Percentiles rank a stretch among this genome's conserved stretches.
Conservation (phyloP, 2,113 vertebrate species). For the Cavia aperea region DNA sequence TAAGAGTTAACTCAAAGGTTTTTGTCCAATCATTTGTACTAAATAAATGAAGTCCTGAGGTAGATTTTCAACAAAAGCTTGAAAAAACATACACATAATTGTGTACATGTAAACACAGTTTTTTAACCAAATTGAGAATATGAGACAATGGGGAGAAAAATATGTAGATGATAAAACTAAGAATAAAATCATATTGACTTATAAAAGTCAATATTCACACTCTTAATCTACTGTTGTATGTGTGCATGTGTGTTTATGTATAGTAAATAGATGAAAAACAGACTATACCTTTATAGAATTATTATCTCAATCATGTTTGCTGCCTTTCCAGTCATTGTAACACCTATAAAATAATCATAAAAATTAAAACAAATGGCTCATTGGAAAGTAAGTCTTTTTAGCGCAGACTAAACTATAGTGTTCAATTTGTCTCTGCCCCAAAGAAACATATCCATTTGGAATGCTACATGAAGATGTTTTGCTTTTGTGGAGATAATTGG, state of each 20-base stretch:
- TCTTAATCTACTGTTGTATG: background rate
- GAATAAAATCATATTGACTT: background rate
- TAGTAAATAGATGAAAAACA: background rate
- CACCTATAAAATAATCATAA: slow-evolving; percentile 28
- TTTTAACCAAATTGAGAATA: background rate
- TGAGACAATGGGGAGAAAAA: background rate
- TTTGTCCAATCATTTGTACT: slow-evolving; percentile 39
- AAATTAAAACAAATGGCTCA: slow-evolving; percentile 40
- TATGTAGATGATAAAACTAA: background rate
- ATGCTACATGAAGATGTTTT: slow-evolving; percentile 60
- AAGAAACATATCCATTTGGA: slow-evolving; percentile 69
- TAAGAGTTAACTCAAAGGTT: slow-evolving; percentile 15
- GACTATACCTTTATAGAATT: background rate
- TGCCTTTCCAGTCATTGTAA: background rate
- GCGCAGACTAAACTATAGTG: slow-evolving; percentile 34
- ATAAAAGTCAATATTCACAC: background rate
- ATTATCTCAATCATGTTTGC: background rate
- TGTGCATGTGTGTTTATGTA: background rate
- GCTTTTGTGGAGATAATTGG: slow-evolving; percentile 62
- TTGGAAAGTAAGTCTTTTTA: slow-evolving; percentile 38
- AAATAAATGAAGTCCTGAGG: slow-evolving; percentile 48
- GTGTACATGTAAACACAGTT: background rate
- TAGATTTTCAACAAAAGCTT: background rate
- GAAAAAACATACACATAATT: background rate
- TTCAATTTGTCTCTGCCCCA: slow-evolving; percentile 59